A percentile compares a stretch with the other conserved stretches of the same genome.
phyloP scores from a whole-genome alignment of 2,888 invertebrate genomes.

The Catotricha subobsoleta region DNA sequence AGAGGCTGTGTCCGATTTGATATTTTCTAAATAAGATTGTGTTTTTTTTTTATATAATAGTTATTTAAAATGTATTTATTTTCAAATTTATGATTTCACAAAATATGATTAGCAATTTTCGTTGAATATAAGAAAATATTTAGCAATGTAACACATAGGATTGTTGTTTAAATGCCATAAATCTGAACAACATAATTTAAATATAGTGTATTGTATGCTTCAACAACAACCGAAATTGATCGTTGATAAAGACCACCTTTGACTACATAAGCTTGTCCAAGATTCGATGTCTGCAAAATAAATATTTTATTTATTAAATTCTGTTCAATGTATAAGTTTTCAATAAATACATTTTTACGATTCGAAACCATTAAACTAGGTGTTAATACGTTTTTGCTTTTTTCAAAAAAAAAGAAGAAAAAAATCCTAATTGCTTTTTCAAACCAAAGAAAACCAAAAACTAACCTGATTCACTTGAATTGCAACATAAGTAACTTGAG shows the following conservation, averaged over 20 bases:
- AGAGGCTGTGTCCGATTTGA: too few relatives aligned
- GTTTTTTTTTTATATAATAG: too few relatives aligned
- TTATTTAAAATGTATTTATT: too few relatives aligned
- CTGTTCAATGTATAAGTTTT: neutral
- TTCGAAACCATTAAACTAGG: too few relatives aligned
- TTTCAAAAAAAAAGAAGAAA: neutral
- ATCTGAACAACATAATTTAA: constrained; percentile 9
- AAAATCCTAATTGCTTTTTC: neutral
- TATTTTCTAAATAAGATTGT: too few relatives aligned
- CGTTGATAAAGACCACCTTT: constrained; percentile 11
- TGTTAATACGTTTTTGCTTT: neutral
- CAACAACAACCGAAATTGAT: constrained; percentile 10
- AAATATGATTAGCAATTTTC: too few relatives aligned
- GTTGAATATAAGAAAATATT: too few relatives aligned
- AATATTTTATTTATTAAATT: neutral
- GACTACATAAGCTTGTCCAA: constrained; percentile 11
- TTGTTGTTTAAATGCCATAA: constrained; percentile 10
- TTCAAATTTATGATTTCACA: too few relatives aligned
- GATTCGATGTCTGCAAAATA: constrained; percentile 8
- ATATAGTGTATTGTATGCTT: constrained; percentile 10
- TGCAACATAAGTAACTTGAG: constrained; percentile 9
- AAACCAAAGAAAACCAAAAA: neutral
- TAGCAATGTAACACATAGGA: too few relatives aligned
- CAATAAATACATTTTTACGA: too few relatives aligned
- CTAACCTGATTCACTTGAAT: constrained; percentile 11